Evolutionary conservation across 2,113 vertebrate genomes (phyloP), one percentile per base, ranked within the genome.

Genomic region (Rhynchomys soricoides): DNA sequence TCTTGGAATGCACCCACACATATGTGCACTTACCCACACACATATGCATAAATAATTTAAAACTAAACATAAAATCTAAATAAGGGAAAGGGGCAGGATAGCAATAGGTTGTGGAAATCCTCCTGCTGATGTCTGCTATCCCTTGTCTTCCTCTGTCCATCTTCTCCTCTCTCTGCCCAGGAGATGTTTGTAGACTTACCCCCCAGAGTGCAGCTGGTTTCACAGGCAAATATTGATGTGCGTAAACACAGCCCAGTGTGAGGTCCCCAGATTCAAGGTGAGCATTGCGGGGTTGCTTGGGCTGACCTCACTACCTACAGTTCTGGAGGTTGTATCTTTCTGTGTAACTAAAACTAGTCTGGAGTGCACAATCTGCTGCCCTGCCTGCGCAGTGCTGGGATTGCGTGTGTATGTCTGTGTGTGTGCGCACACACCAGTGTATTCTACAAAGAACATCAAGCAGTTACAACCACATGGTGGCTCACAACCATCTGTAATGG

Each of bases 191-290:
- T 43, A 57, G 13, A n/a, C 21, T 45, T 24, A 7, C 16, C 59
- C 19, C 19, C n/a, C 15, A 12, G 37, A 1, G 7, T 3, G n/a
- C 31, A 7, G 45, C 87, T n/a, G 6, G 15, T 55, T 10, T 40
- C 64, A 62, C 10, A 8, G 3, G 5, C 9, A 1, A 48, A 40
- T 12, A 5, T 3, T 70, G 17, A 45, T 37, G 10, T n/a, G 81
- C 43, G 74, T 55, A 37, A 4, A 7, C 7, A 52, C 16, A 89
- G 50, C 70, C 64, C 29, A 3, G 29, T 12, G 0, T 50, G 90
- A 3, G 43, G n/a, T 15, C 3, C 26, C 16, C 5, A 0, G 64
- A 31, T 5, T 7, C 1, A 31, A 13, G 48, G 40, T 21, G 31
- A 19, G 19, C 40, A 7, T 59, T 24, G 13, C 48, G 17, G 50